phyloP scores from a whole-genome alignment of 92 coral and sea anemone species.

The Zoanthus sansibaricus region DNA sequence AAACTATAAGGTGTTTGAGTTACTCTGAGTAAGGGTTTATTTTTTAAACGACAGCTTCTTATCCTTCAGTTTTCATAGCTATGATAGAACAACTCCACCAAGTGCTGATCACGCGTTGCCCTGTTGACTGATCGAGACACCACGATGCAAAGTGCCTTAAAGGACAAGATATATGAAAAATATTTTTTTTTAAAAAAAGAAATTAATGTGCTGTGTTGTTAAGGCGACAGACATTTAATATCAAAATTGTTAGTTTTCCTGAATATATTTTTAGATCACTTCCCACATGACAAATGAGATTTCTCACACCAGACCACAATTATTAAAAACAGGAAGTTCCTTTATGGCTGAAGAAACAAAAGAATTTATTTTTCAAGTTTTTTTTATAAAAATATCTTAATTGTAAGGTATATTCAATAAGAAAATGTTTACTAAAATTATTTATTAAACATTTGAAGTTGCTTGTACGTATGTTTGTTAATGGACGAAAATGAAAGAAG shows the following conservation, averaged over 20 bases:
- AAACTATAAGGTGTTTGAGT: too few relatives aligned
- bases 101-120: too few relatives aligned
- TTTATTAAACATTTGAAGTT: not conserved
- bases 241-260: not conserved
- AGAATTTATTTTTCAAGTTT: not conserved
- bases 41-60: too few relatives aligned
- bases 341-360: not conserved
- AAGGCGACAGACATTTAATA: not conserved
- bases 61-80: too few relatives aligned
- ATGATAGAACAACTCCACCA: too few relatives aligned
- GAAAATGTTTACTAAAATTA: not conserved
- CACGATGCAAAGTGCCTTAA: too few relatives aligned
- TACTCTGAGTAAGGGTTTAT: too few relatives aligned
- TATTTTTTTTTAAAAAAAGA: too few relatives aligned
- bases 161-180: too few relatives aligned
- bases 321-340: not conserved
- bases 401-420: not conserved
- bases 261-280: not conserved
- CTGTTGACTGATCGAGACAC: too few relatives aligned
- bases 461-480: too few relatives aligned
- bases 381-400: not conserved
- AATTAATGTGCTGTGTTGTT: not conserved
- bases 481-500: too few relatives aligned
- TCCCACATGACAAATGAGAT: not conserved
- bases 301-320: not conserved